Evolutionary conservation across 2,797 vertebrate species (phyloP).

Genomic region (Amphiprion clarkii): DNA sequence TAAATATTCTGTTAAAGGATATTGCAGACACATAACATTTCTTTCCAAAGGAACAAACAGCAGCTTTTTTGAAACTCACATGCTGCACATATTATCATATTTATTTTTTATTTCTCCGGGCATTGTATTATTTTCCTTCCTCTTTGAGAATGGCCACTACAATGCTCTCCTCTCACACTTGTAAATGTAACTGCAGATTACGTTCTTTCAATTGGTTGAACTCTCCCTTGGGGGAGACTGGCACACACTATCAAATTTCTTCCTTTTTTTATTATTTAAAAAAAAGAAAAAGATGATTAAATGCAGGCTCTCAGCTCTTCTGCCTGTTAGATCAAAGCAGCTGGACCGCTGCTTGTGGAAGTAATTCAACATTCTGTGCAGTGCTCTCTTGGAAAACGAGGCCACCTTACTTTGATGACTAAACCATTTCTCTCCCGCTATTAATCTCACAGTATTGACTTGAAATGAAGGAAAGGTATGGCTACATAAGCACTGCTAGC

Average conservation of each 20-base stretch:
- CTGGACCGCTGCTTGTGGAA: slow-evolving; percentile 49
- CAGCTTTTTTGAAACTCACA: slow-evolving; percentile 9
- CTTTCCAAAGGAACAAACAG: neutral
- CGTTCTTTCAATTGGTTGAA: slow-evolving; percentile 39
- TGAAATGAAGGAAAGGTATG: slow-evolving; percentile 46
- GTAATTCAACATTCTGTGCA: slow-evolving; percentile 59
- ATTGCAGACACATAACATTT: neutral
- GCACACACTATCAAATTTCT: slow-evolving; percentile 41
- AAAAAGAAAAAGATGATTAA: slow-evolving; percentile 55
- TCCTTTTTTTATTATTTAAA: slow-evolving; percentile 37
- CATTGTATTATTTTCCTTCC: neutral
- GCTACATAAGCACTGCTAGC: slow-evolving; percentile 32
- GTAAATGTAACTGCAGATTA: slow-evolving; percentile 51
- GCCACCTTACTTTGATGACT: slow-evolving; percentile 64
- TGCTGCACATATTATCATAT: neutral
- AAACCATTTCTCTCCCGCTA: slow-evolving; percentile 63
- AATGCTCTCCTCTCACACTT: slow-evolving; percentile 28
- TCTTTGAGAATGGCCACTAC: neutral
- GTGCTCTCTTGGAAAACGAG: slow-evolving; percentile 53
- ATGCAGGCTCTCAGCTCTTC: slow-evolving; percentile 51
- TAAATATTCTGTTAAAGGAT: slow-evolving; percentile 15
- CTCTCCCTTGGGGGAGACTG: slow-evolving; percentile 24
- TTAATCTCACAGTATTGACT: slow-evolving; percentile 70
- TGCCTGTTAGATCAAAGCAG: slow-evolving; percentile 73
- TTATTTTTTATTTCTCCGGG: neutral